Conservation (phyloP, 2,888 invertebrate genomes). For the Drosophila bunnanda region DNA sequence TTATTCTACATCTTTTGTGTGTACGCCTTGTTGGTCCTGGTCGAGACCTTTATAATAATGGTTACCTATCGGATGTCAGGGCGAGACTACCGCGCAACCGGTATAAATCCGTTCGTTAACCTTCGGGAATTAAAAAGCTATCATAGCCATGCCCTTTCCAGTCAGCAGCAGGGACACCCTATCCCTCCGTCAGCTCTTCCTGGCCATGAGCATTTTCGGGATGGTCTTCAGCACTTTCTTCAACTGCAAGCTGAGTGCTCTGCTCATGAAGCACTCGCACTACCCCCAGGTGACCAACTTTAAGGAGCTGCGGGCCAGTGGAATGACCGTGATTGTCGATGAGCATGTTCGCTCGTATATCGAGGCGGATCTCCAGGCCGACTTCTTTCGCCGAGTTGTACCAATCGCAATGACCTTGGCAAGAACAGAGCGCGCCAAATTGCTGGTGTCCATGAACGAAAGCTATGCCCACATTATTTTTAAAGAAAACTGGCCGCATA, state of each 20-base stretch:
- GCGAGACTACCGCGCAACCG: not conserved
- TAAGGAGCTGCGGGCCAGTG: conserved; percentile 21
- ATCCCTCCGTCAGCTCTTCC: conserved; percentile 28
- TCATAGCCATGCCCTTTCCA: conserved; percentile 33
- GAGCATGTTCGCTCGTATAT: not conserved
- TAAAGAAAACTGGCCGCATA: not conserved
- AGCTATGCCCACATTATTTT: not conserved
- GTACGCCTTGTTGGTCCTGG: not conserved
- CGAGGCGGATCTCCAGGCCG: not conserved
- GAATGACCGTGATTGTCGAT: conserved; percentile 3
- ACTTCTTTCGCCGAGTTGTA: not conserved
- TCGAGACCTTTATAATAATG: conserved; percentile 15
- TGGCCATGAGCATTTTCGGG: conserved; percentile 36
- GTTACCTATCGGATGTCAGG: conserved; percentile 8
- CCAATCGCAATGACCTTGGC: not conserved
- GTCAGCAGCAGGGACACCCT: not conserved
- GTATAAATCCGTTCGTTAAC: conserved; percentile 11
- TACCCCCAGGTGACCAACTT: conserved; percentile 20
- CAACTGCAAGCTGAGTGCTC: conserved; percentile 24
- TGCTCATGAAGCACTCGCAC: not conserved
- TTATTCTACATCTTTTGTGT: conserved; percentile 1
- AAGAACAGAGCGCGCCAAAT: too few relatives aligned
- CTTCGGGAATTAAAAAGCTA: conserved; percentile 20
- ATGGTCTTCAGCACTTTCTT: conserved; percentile 36
- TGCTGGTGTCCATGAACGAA: not conserved